Evolutionary conservation across 2,888 invertebrate species (phyloP).

Genomic region (Stenotaenia linearis): DNA sequence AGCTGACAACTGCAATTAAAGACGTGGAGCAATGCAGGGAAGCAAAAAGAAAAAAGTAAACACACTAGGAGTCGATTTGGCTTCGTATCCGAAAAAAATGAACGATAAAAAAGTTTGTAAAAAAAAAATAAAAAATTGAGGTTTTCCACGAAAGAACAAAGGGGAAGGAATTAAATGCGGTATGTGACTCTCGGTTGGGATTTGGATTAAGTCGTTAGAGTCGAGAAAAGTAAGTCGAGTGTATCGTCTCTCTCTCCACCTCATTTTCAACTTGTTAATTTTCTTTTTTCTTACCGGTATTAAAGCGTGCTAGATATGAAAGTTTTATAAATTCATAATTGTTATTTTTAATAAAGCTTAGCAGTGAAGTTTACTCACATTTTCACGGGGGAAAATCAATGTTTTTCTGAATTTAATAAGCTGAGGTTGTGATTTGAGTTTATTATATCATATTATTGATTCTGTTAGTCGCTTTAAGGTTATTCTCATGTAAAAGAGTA

Average conservation of each 20-base stretch:
- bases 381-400: too few species aligned
- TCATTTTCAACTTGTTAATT: not conserved
- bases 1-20: not conserved
- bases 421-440: too few species aligned
- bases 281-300: not conserved
- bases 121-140: not conserved
- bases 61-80: not conserved
- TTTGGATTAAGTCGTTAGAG: conserved; percentile 16
- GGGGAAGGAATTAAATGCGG: not conserved
- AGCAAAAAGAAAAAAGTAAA: not conserved
- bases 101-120: not conserved
- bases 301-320: not conserved
- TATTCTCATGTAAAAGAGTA: too few species aligned
- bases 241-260: not conserved
- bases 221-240: not conserved
- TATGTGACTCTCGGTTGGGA: conserved; percentile 19
- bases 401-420: too few species aligned
- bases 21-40: not conserved
- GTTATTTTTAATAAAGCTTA: too few species aligned
- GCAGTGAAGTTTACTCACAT: too few species aligned
- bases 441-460: too few species aligned
- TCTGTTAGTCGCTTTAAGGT: too few species aligned
- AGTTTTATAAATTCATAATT: too few species aligned
- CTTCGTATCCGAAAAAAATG: not conserved
- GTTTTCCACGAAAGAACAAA: not conserved